phyloP scores from a whole-genome alignment of 2,888 invertebrate species.

The Augochlorella aurata region DNA sequence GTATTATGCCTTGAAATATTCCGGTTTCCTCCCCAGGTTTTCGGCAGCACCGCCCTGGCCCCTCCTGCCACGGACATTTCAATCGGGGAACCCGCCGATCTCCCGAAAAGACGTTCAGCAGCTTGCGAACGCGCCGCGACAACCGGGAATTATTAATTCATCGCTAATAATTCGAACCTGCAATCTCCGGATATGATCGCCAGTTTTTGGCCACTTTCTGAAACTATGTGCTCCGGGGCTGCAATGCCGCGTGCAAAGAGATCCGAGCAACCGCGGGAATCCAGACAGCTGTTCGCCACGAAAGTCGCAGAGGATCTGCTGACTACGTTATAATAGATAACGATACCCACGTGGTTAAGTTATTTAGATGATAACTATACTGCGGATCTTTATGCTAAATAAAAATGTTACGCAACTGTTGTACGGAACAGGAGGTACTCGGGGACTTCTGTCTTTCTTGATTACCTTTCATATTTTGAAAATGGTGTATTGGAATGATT shows the following conservation, averaged over 20 bases:
- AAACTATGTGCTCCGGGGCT: background rate
- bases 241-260: background rate
- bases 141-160: conserved; percentile 35
- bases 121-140: background rate
- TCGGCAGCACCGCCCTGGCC: conserved; percentile 22
- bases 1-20: conserved; percentile 31
- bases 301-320: too few relatives aligned
- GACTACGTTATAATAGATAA: too few relatives aligned
- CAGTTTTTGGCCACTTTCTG: background rate
- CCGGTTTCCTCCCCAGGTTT: conserved; percentile 8
- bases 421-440: too few relatives aligned
- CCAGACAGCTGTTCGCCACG: too few relatives aligned
- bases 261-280: too few relatives aligned
- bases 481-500: too few relatives aligned
- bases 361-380: too few relatives aligned
- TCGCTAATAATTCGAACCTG: background rate
- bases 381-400: too few relatives aligned
- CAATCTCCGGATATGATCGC: background rate
- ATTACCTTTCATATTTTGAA: too few relatives aligned
- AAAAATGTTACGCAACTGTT: too few relatives aligned
- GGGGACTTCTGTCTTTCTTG: too few relatives aligned
- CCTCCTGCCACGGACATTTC: conserved; percentile 21
- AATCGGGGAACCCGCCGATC: conserved; percentile 14
- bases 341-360: too few relatives aligned
- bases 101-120: background rate